These are phyloP conservation scores for Tricholaema leucomelas DNA, from an alignment of 2,113 vertebrate species.

Conservation along the genomic window DNA sequence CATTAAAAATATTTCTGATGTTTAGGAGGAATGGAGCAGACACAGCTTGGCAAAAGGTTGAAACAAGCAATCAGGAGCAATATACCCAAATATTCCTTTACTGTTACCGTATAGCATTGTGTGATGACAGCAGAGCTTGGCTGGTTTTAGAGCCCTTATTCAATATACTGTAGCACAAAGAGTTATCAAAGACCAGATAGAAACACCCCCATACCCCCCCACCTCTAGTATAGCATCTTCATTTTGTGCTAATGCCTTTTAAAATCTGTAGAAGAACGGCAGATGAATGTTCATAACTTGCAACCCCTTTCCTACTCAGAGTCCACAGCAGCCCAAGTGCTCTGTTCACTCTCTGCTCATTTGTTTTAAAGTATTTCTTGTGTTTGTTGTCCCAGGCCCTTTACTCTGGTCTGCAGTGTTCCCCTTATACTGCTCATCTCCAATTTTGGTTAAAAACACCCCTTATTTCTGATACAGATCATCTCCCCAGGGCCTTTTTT, in stretches of 20 bases:
- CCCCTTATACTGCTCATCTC: conserved; percentile 18
- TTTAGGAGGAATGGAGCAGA: neutral
- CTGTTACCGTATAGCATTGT: neutral
- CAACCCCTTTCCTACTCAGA: neutral
- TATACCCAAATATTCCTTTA: neutral
- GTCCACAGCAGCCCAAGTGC: neutral
- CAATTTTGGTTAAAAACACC: conserved; percentile 56
- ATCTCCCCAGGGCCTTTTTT: neutral
- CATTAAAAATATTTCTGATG: conserved; percentile 6
- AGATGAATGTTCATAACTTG: neutral
- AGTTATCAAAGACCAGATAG: neutral
- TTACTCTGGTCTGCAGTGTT: neutral
- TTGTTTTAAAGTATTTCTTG: conserved; percentile 31
- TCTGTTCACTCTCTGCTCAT: conserved; percentile 28
- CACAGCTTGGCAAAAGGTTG: neutral
- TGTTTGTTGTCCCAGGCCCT: conserved; percentile 14
- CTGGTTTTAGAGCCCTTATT: neutral
- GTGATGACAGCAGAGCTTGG: neutral
- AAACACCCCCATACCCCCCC: neutral
- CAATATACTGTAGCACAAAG: neutral
- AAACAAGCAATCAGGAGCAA: neutral
- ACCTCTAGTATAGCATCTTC: neutral
- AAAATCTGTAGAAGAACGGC: neutral
- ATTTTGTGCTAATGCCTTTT: neutral
- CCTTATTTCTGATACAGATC: conserved; percentile 31